Percentiles rank a stretch among this genome's conserved stretches.
These are phyloP conservation scores for Heliothis virescens DNA, from an alignment of 1,140 invertebrate species.

Conservation along the genomic window DNA sequence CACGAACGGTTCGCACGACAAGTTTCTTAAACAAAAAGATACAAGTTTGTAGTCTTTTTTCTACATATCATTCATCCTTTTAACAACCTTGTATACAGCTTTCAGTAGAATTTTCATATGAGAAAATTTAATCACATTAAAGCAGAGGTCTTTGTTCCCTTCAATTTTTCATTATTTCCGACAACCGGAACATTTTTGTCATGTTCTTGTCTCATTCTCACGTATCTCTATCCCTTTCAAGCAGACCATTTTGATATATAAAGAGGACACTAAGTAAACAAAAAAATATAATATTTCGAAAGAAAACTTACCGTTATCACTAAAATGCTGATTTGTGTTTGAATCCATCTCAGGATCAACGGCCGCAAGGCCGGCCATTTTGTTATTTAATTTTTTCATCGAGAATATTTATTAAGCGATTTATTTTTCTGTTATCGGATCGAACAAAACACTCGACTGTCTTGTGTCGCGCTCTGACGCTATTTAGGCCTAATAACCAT, in stretches of 20 bases:
- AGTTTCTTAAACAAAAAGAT: neutral
- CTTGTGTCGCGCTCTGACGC: conserved; percentile 35
- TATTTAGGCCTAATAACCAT: conserved; percentile 45
- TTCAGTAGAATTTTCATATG: neutral
- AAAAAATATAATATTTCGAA: too few relatives aligned
- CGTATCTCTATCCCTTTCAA: neutral
- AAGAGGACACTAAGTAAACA: too few relatives aligned
- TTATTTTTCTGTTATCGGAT: neutral
- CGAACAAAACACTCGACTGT: conserved; percentile 32
- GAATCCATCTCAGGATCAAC: neutral
- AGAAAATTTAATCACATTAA: conserved; percentile 20
- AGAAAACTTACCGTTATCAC: conserved; percentile 18
- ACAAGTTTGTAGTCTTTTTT: neutral
- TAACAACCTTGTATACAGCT: too few relatives aligned
- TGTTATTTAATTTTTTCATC: neutral
- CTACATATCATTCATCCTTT: too few relatives aligned
- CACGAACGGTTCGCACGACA: neutral
- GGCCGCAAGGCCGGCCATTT: neutral
- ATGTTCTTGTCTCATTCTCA: neutral
- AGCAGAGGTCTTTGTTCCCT: neutral
- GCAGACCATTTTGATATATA: neutral
- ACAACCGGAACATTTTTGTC: conserved; percentile 12
- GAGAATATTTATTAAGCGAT: neutral
- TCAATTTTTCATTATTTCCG: conserved; percentile 19
- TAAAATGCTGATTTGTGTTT: neutral